These are phyloP conservation scores for Triplophysa rosa DNA, from an alignment of 2,113 vertebrate species.

Conservation along the genomic window DNA sequence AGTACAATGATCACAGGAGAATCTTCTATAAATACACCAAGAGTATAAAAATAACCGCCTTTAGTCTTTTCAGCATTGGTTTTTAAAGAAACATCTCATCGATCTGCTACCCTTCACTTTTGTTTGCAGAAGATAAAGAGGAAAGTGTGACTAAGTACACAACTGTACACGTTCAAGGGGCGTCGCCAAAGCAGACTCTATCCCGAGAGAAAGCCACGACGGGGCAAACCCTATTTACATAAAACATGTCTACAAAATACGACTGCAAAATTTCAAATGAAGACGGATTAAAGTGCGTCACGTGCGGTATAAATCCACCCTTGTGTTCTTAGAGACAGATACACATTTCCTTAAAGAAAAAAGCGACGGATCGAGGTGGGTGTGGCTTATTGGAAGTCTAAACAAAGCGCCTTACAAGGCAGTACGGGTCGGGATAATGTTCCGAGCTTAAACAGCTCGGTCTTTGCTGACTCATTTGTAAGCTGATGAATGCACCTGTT, in stretches of 20 bases:
- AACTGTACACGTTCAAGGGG: not conserved
- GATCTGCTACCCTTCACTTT: not conserved
- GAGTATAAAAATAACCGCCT: slow-evolving; percentile 13
- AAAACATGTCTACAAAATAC: not conserved
- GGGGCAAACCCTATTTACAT: not conserved
- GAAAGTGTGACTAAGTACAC: slow-evolving; percentile 20
- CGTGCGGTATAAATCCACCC: slow-evolving; percentile 3
- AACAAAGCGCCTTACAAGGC: not conserved
- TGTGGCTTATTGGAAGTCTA: slow-evolving; percentile 23
- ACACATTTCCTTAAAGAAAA: not conserved
- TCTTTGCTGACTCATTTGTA: slow-evolving; percentile 43
- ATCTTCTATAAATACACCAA: slow-evolving; percentile 2
- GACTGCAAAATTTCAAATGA: slow-evolving; percentile 21
- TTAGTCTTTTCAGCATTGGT: not conserved
- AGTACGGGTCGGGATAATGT: not conserved
- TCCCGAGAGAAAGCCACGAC: not conserved
- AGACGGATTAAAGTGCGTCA: not conserved
- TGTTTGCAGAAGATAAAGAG: slow-evolving; percentile 37
- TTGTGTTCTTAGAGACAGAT: not conserved
- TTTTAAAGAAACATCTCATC: slow-evolving; percentile 16
- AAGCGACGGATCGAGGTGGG: slow-evolving; percentile 14
- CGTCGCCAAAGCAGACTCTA: not conserved
- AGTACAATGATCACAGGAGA: not conserved
- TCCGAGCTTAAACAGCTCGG: not conserved
- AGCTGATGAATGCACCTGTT: slow-evolving; percentile 53